Conservation (phyloP, 2,888 invertebrate species). For the Pasiphila rectangulata region DNA sequence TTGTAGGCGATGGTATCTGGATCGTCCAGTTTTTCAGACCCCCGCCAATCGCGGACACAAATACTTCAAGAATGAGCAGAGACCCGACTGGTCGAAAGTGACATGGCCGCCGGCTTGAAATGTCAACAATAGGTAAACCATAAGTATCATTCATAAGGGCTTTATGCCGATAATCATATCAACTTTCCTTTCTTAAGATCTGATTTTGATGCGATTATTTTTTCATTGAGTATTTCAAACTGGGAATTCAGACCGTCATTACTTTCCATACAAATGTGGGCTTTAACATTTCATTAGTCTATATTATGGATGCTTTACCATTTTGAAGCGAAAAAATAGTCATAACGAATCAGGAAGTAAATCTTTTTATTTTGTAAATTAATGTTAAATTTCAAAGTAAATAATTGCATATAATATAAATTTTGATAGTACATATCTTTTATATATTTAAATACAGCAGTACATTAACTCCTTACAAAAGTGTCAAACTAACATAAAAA, state of each 20-base stretch:
- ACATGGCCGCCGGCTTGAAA: conserved; percentile 75
- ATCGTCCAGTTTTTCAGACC: conserved; percentile 81
- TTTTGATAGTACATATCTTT: not conserved
- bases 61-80: conserved; percentile 68
- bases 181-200: conserved; percentile 47
- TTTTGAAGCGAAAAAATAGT: conserved; percentile 46
- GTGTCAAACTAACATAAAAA: conserved; percentile 10
- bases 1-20: conserved; percentile 80
- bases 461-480: not conserved
- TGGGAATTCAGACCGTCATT: conserved; percentile 26
- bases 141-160: conserved; percentile 80
- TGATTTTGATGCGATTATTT: conserved; percentile 62
- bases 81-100: conserved; percentile 72
- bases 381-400: conserved; percentile 5
- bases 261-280: conserved; percentile 17
- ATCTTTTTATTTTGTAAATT: conserved; percentile 25
- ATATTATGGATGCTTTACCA: not conserved
- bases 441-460: not conserved
- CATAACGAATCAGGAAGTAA: conserved; percentile 43
- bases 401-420: conserved; percentile 7
- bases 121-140: conserved; percentile 78
- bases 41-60: conserved; percentile 76
- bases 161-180: conserved; percentile 62
- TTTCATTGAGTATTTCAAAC: conserved; percentile 42
- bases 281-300: conserved; percentile 9